These are phyloP conservation scores for Liodrosophila aerea DNA, from an alignment of 2,888 invertebrate species.

Conservation along the genomic window DNA sequence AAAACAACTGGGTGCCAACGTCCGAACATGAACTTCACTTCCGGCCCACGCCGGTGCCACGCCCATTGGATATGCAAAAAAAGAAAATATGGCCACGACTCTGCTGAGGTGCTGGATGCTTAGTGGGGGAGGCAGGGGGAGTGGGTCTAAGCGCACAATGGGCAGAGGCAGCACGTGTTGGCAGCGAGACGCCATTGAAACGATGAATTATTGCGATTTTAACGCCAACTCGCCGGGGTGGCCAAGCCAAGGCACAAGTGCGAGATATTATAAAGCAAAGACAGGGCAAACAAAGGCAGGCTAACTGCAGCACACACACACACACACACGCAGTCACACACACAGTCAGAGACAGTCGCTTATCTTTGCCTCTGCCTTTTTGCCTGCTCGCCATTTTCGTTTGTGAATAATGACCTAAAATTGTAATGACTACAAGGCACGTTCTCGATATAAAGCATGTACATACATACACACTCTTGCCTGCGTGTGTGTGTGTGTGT, in stretches of 20 bases:
- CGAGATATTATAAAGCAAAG: slow-evolving; percentile 35
- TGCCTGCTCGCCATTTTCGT: slow-evolving; percentile 61
- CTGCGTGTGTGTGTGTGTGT: slow-evolving; percentile 15
- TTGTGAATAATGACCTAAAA: slow-evolving; percentile 77
- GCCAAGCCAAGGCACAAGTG: slow-evolving; percentile 34
- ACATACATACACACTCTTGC: slow-evolving; percentile 1
- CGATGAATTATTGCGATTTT: slow-evolving; percentile 76
- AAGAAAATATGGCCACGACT: slow-evolving; percentile 31
- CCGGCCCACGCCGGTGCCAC: slow-evolving; percentile 43
- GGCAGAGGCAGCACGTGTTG: slow-evolving; percentile 47
- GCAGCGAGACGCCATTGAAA: slow-evolving; percentile 57
- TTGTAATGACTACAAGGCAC: slow-evolving; percentile 75
- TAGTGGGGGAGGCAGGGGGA: neutral
- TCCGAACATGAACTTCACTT: slow-evolving; percentile 68
- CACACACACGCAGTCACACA: slow-evolving; percentile 5
- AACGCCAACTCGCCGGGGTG: slow-evolving; percentile 58
- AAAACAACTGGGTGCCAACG: slow-evolving; percentile 34
- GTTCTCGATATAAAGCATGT: slow-evolving; percentile 69
- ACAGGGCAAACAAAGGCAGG: slow-evolving; percentile 42
- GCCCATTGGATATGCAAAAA: slow-evolving; percentile 49
- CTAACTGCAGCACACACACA: slow-evolving; percentile 33
- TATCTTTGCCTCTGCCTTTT: slow-evolving; percentile 59
- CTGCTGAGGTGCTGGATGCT: too few relatives aligned
- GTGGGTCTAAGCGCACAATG: slow-evolving; percentile 18
- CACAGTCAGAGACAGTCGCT: slow-evolving; percentile 34